Evolutionary conservation across 2,888 invertebrate genomes (phyloP).

Genomic region (Pocota personata): DNA sequence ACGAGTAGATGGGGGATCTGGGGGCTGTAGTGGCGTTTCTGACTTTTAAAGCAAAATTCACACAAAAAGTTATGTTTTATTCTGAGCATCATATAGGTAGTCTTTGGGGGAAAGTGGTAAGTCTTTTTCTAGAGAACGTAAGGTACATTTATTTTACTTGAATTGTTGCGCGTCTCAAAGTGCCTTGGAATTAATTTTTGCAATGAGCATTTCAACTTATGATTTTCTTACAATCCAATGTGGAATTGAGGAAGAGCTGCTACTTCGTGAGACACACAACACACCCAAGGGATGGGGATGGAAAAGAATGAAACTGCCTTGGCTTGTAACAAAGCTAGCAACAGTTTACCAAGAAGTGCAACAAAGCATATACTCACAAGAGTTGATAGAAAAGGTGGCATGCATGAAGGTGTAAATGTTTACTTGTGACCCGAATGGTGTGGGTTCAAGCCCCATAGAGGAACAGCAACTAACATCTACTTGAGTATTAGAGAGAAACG

Average conservation of each 20-base stretch:
- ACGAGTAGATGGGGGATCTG: conserved; percentile 63
- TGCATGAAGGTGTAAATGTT: too few species aligned
- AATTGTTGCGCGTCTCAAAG: conserved; percentile 10
- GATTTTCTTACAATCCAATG: background rate
- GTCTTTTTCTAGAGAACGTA: conserved; percentile 15
- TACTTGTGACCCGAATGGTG: too few species aligned
- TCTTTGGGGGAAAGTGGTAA: conserved; percentile 13
- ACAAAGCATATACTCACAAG: background rate
- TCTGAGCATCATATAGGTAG: background rate
- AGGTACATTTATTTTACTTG: conserved; percentile 45
- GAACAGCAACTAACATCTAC: too few species aligned
- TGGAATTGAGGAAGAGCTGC: background rate
- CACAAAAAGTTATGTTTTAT: conserved; percentile 14
- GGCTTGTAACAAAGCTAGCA: background rate
- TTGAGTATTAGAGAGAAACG: too few species aligned
- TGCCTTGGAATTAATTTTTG: background rate
- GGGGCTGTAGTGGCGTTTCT: conserved; percentile 7
- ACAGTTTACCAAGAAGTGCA: background rate
- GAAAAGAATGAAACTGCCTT: background rate
- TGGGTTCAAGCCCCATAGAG: too few species aligned
- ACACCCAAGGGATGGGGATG: background rate
- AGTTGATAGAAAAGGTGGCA: too few species aligned
- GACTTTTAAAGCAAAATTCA: conserved; percentile 9
- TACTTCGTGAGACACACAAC: background rate
- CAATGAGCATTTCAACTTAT: background rate